These are phyloP conservation scores for Agelaius phoeniceus DNA, from an alignment of 2,113 vertebrate species.

Conservation along the genomic window DNA sequence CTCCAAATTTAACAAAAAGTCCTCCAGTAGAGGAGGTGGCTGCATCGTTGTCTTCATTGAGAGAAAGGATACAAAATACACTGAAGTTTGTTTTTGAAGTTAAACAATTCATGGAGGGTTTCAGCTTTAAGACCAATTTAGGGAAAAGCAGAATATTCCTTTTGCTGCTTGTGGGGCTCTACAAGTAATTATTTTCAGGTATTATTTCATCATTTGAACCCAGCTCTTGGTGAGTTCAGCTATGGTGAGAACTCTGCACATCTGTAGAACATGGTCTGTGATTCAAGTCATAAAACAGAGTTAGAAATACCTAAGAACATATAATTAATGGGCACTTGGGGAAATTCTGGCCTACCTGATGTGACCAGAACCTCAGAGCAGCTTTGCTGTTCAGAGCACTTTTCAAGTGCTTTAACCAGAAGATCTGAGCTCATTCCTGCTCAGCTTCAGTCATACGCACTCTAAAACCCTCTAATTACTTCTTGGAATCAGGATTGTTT, in stretches of 20 bases:
- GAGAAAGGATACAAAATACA: neutral
- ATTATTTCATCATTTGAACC: neutral
- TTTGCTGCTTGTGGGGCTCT: neutral
- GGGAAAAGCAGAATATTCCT: neutral
- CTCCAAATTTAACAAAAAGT: neutral
- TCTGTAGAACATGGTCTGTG: neutral
- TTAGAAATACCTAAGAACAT: neutral
- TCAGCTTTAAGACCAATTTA: neutral
- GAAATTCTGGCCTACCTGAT: neutral
- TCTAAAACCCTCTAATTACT: neutral
- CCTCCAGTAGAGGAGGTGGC: neutral
- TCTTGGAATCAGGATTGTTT: neutral
- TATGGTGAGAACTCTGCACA: neutral
- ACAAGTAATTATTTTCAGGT: neutral
- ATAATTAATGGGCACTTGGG: neutral
- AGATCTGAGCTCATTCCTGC: neutral
- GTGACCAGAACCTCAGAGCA: neutral
- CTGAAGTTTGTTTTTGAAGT: neutral
- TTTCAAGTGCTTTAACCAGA: neutral
- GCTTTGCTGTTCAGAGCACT: neutral
- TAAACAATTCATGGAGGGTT: neutral
- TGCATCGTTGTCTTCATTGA: accelerated
- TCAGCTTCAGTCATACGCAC: neutral
- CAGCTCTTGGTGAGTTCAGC: neutral
- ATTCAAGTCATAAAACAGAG: neutral